Conservation (phyloP, 2,888 invertebrate genomes). For the Papilio protenor region DNA sequence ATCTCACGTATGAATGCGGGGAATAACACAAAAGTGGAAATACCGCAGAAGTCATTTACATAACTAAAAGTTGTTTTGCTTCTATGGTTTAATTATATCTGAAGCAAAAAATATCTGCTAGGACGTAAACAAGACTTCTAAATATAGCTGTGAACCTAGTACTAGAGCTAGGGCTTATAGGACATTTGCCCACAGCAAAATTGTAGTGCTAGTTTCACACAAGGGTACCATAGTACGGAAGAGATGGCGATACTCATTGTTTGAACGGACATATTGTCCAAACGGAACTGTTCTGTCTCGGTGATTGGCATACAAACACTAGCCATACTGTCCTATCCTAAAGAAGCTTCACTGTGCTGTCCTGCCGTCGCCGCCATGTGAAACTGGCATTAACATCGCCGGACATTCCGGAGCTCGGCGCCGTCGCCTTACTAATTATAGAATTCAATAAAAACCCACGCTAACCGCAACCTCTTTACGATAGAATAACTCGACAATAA, state of each 20-base stretch:
- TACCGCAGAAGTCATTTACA: not conserved
- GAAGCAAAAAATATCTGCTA: not conserved
- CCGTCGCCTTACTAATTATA: conserved; percentile 39
- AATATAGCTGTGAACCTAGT: conserved; percentile 15
- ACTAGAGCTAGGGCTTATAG: not conserved
- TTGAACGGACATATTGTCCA: not conserved
- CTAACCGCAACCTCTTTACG: conserved; percentile 21
- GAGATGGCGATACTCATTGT: not conserved
- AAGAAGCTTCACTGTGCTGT: not conserved
- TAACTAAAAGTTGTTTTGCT: not conserved
- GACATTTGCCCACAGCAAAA: conserved; percentile 5
- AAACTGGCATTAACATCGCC: not conserved
- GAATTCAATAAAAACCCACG: conserved; percentile 32
- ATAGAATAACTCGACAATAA: not conserved
- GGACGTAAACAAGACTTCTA: conserved; percentile 1
- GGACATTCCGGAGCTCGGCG: conserved; percentile 30
- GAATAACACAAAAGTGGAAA: not conserved
- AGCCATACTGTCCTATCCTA: not conserved
- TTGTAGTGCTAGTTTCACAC: not conserved
- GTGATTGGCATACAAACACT: not conserved
- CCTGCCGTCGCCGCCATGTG: not conserved
- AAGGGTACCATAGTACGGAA: not conserved
- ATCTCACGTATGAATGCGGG: not conserved
- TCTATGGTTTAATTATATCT: conserved; percentile 5
- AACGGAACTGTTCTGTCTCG: too few relatives aligned